Evolutionary conservation across 2,888 invertebrate species (phyloP).

Genomic region (Watsonalla binaria): DNA sequence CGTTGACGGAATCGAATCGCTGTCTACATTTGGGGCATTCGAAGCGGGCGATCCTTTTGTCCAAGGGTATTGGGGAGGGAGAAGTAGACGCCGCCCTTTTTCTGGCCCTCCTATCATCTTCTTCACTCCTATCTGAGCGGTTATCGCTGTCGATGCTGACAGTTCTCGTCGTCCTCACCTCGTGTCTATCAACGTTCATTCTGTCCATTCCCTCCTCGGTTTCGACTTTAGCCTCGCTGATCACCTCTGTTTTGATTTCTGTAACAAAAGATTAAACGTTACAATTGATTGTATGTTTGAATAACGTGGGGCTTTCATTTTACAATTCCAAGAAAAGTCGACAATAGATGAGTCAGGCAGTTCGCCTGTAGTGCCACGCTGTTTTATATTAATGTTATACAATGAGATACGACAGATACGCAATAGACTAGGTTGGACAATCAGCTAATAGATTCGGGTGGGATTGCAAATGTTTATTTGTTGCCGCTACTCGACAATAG

Average conservation of each 20-base stretch:
- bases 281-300: slow-evolving; percentile 68
- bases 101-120: slow-evolving; percentile 57
- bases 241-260: slow-evolving; percentile 75
- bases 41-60: slow-evolving; percentile 64
- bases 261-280: slow-evolving; percentile 66
- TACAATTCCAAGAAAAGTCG: slow-evolving; percentile 71
- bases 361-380: slow-evolving; percentile 51
- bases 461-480: slow-evolving; percentile 13
- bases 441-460: slow-evolving; percentile 58
- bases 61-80: slow-evolving; percentile 54
- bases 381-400: slow-evolving; percentile 56
- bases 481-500: slow-evolving; percentile 36
- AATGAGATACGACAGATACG: slow-evolving; percentile 48
- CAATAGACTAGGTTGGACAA: slow-evolving; percentile 42
- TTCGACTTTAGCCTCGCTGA: slow-evolving; percentile 69
- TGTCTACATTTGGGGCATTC: slow-evolving; percentile 87
- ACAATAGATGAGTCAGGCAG: slow-evolving; percentile 74
- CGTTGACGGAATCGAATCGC: slow-evolving; percentile 85
- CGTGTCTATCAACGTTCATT: slow-evolving; percentile 53
- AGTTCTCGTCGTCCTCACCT: slow-evolving; percentile 53
- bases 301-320: slow-evolving; percentile 68
- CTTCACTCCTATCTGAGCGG: slow-evolving; percentile 76
- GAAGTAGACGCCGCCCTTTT: slow-evolving; percentile 66
- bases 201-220: slow-evolving; percentile 50
- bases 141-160: slow-evolving; percentile 78